These are phyloP conservation scores for Spisula subtruncata DNA, from an alignment of 2,888 invertebrate genomes.

Conservation along the genomic window DNA sequence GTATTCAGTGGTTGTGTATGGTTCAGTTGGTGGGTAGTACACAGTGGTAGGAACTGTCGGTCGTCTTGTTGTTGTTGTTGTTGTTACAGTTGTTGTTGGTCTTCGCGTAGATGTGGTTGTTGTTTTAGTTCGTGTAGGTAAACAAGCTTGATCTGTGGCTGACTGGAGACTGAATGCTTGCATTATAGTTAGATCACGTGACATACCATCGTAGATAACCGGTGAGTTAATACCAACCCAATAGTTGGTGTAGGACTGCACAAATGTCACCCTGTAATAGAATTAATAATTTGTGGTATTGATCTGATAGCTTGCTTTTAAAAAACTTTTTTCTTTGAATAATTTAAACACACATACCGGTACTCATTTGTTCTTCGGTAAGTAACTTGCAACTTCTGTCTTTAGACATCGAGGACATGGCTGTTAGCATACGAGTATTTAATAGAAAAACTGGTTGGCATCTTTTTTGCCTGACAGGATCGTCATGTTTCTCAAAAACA, in stretches of 20 bases:
- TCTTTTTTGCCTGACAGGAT: too few species aligned
- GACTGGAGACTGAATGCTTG: conserved; percentile 70
- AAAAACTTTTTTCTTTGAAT: too few species aligned
- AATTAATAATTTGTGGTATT: neutral
- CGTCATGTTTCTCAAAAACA: too few species aligned
- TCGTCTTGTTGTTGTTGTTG: conserved; percentile 28
- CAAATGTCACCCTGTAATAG: conserved; percentile 78
- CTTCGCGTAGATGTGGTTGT: conserved; percentile 43
- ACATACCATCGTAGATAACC: conserved; percentile 78
- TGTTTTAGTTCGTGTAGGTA: conserved; percentile 50
- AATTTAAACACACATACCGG: too few species aligned
- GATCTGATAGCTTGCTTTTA: too few species aligned
- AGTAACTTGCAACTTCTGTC: too few species aligned
- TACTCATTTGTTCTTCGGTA: too few species aligned
- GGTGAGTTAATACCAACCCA: conserved; percentile 81
- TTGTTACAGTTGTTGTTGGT: conserved; percentile 23
- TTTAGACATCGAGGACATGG: too few species aligned
- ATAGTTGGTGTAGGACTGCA: conserved; percentile 75
- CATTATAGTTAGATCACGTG: conserved; percentile 69
- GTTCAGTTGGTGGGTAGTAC: conserved; percentile 30
- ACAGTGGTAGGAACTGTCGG: conserved; percentile 32
- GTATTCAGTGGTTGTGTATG: conserved; percentile 32
- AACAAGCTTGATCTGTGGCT: conserved; percentile 65
- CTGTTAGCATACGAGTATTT: too few species aligned
- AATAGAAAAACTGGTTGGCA: too few species aligned